A percentile compares a stretch with the other conserved stretches of the same genome.
Evolutionary conservation across 2,888 invertebrate genomes (phyloP).

Genomic region (Ramazzottius varieornatus): DNA sequence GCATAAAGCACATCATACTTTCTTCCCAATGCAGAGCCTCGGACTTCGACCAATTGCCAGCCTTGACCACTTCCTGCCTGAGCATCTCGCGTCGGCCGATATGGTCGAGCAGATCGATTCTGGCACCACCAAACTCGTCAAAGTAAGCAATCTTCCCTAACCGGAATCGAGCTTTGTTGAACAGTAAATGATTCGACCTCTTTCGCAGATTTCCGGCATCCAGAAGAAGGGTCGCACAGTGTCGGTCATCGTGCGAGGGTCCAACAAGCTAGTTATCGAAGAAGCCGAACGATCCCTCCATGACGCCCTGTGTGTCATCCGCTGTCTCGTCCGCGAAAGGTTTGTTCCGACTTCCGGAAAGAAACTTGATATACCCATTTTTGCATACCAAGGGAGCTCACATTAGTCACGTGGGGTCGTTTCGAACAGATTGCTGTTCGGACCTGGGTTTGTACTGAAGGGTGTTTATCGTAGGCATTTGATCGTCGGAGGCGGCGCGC

Average conservation of each 20-base stretch:
- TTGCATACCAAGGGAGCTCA: too few relatives aligned
- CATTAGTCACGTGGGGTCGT: too few relatives aligned
- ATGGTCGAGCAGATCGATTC: conserved; percentile 74
- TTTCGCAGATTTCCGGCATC: conserved; percentile 47
- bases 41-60: conserved; percentile 87
- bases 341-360: too few relatives aligned
- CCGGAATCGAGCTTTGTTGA: neutral
- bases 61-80: conserved; percentile 82
- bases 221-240: conserved; percentile 64
- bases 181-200: neutral
- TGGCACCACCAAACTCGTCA: conserved; percentile 64
- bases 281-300: conserved; percentile 71
- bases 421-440: too few relatives aligned
- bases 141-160: conserved; percentile 29
- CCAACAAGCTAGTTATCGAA: conserved; percentile 60
- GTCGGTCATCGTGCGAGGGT: conserved; percentile 64
- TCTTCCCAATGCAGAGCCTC: conserved; percentile 33
- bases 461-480: conserved; percentile 32
- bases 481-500: conserved; percentile 86
- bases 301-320: conserved; percentile 69
- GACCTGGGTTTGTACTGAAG: neutral
- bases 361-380: too few relatives aligned
- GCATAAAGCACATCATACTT: neutral
- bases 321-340: conserved; percentile 75
- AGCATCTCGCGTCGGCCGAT: conserved; percentile 69